Evolutionary conservation across 2,797 vertebrate species (phyloP).

Genomic region (Epinephelus awoara): DNA sequence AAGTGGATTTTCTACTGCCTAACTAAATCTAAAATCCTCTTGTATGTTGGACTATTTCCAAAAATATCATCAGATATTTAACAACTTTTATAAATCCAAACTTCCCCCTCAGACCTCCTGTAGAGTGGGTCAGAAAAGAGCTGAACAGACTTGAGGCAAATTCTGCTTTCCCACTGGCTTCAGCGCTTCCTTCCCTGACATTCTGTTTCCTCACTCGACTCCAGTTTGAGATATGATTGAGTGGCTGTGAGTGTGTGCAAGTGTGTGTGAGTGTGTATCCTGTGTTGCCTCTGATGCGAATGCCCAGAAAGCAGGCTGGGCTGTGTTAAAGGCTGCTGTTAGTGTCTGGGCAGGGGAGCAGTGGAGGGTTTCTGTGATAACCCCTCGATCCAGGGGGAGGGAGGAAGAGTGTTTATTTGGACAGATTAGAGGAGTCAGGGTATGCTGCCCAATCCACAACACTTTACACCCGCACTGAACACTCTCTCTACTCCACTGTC

Average conservation of each 20-base stretch:
- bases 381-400: conserved; percentile 67
- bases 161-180: conserved; percentile 73
- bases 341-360: conserved; percentile 61
- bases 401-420: conserved; percentile 78
- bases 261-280: conserved; percentile 69
- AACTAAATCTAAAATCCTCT: conserved; percentile 3
- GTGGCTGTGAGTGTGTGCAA: conserved; percentile 31
- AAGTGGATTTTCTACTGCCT: not conserved
- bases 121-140: conserved; percentile 44
- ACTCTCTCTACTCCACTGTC: conserved; percentile 60
- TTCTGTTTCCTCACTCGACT: conserved; percentile 82
- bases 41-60: conserved; percentile 8
- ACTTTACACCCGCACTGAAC: conserved; percentile 56
- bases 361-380: conserved; percentile 71
- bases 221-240: conserved; percentile 72
- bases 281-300: conserved; percentile 66
- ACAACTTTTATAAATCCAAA: conserved; percentile 16
- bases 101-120: conserved; percentile 16
- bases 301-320: conserved; percentile 57
- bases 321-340: conserved; percentile 57
- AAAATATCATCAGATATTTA: not conserved
- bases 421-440: conserved; percentile 75
- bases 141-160: conserved; percentile 52
- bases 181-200: conserved; percentile 82
- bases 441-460: conserved; percentile 57